Evolutionary conservation across 2,888 invertebrate species (phyloP), one percentile per base, ranked within the genome.

Genomic region (Diploptera punctata): DNA sequence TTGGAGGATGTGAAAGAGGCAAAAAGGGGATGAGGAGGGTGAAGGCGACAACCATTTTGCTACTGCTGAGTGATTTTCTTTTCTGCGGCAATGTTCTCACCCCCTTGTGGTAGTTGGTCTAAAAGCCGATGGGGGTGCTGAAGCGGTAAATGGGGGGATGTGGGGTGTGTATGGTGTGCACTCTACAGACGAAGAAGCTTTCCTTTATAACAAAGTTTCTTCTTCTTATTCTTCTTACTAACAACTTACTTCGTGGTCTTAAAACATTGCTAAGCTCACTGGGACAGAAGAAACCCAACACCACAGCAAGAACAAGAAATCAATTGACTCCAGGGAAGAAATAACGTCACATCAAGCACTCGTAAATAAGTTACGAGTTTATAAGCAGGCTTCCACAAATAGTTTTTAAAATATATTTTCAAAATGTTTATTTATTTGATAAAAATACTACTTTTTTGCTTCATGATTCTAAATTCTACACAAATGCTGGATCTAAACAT

Each of bases 61-160:
- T 31, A 44, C 71, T 57, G 44, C 67, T 72, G 67, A 68, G 68
- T 72, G 72, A 68, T 49, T 68, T 68, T 68, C 47, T 65, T 65
- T 43, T 62, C 65, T 65, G 18, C 47, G 13, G 65, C 44, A 65
- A 44, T 43, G 43, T 29, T 44, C 44, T n/a, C 26, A 24, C 31
- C 57, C 57, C 57, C 29, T n/a, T 57, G 57, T 57, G 57, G 57
- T 57, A 29, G 57, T 57, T 57, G 29, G 57, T 57, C 57, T 57
- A 57, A 57, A 57, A 57, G 57, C 57, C 57, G 57, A 29, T 29
- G 57, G 57, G 31, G 57, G 24, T n/a, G 57, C 57, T 29, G 57
- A n/a, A 29, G 57, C 57, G 57, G 57, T 26, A 29, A 57, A 57
- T 24, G 54, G 10, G 13, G 21, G 24, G 13, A 10, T 57, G 57